A percentile compares a stretch with the other conserved stretches of the same genome.
Conservation (phyloP, 2,113 vertebrate species). For the Coptodon bakossiorum region DNA sequence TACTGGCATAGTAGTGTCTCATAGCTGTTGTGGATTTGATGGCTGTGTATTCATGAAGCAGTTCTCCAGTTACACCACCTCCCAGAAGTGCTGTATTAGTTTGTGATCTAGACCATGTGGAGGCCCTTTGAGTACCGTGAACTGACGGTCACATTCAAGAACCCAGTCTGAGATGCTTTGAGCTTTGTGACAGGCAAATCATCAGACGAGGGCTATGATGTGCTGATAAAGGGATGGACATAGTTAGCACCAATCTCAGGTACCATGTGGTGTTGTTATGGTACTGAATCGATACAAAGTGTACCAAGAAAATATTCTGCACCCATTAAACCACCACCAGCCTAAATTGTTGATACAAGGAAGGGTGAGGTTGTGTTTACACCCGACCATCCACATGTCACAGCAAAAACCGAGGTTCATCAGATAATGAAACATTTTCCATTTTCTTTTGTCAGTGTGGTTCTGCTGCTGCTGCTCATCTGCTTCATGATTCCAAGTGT, state of each 20-base stretch:
- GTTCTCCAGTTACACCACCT: background rate
- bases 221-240: background rate
- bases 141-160: accelerated
- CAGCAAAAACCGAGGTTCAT: background rate
- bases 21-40: background rate
- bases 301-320: background rate
- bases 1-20: background rate
- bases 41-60: background rate
- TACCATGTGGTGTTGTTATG: background rate
- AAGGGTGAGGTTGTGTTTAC: background rate
- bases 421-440: background rate
- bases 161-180: background rate
- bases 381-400: accelerated
- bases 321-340: background rate
- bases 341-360: background rate
- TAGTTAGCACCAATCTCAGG: background rate
- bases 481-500: background rate
- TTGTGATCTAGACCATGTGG: background rate
- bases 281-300: background rate
- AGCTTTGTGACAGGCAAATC: background rate
- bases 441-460: accelerated
- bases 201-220: background rate
- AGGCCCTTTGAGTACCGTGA: background rate
- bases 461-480: background rate
- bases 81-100: background rate